phyloP scores from a whole-genome alignment of 2,888 invertebrate genomes.

The Rhopalosiphum nymphaeae region DNA sequence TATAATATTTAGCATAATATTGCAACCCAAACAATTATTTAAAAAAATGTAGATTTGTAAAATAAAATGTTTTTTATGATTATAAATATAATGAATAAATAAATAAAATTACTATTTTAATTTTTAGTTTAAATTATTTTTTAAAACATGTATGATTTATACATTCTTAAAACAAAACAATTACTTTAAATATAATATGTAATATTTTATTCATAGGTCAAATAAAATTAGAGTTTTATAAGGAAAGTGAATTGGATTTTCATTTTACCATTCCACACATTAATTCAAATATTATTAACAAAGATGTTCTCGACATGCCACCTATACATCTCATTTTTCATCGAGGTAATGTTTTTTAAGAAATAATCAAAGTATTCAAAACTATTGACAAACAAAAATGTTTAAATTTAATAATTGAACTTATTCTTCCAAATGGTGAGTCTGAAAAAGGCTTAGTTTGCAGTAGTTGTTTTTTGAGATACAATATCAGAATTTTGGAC shows the following conservation, averaged over 20 bases:
- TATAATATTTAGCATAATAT: too few relatives aligned
- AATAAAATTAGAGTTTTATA: not conserved
- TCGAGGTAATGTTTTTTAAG: slow-evolving; percentile 12
- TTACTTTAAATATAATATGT: not conserved
- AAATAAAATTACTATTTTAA: not conserved
- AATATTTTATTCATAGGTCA: not conserved
- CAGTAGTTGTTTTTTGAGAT: not conserved
- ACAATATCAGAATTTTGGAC: slow-evolving; percentile 3
- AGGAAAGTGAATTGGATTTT: not conserved
- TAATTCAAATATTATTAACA: not conserved
- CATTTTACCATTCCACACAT: not conserved
- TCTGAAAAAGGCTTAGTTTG: not conserved
- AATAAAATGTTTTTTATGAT: not conserved
- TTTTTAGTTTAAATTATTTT: too few relatives aligned
- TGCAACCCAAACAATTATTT: too few relatives aligned
- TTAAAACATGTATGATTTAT: not conserved
- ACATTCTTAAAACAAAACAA: not conserved
- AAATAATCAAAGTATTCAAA: slow-evolving; percentile 15
- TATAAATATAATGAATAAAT: not conserved
- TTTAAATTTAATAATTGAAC: not conserved
- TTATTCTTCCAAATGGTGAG: slow-evolving; percentile 16
- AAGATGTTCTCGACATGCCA: not conserved
- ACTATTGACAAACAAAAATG: not conserved
- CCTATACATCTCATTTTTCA: not conserved
- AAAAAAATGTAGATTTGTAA: not conserved